Percentiles rank a stretch among this genome's conserved stretches.
phyloP scores from a whole-genome alignment of 2,888 invertebrate genomes.

The Athrips mouffetella region DNA sequence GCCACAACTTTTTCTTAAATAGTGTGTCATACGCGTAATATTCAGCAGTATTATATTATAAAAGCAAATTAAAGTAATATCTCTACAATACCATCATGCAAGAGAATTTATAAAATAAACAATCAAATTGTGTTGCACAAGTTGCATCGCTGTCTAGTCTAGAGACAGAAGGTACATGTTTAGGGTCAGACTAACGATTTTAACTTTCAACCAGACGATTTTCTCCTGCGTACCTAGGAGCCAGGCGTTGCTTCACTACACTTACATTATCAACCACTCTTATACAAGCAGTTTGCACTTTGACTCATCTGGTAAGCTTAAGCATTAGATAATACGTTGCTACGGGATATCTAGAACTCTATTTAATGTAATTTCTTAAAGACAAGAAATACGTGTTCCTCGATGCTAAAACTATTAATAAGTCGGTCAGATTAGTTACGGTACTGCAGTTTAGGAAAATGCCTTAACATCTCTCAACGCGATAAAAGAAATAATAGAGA shows the following conservation, averaged over 20 bases:
- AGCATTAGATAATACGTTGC: conserved; percentile 7
- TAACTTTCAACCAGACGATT: conserved; percentile 20
- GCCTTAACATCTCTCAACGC: neutral
- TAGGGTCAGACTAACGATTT: conserved; percentile 20
- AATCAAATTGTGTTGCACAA: neutral
- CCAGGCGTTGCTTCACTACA: neutral
- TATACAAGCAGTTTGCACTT: conserved; percentile 23
- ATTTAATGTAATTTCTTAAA: no score
- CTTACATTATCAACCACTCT: conserved; percentile 16
- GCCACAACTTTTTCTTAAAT: no score
- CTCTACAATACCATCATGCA: no score
- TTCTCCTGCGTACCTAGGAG: conserved; percentile 16
- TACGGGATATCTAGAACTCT: conserved; percentile 2
- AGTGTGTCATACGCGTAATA: no score
- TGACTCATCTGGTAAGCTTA: conserved; percentile 17
- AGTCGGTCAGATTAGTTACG: no score
- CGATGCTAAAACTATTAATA: no score
- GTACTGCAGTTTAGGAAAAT: no score
- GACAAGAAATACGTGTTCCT: no score
- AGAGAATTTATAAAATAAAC: neutral
- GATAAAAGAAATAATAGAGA: neutral
- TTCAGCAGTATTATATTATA: no score
- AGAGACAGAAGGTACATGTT: conserved; percentile 5
- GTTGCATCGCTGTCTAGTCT: neutral
- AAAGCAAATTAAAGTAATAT: no score